A percentile compares a stretch with the other conserved stretches of the same genome.
Evolutionary conservation across 2,797 vertebrate species (phyloP).

Genomic region (Poecilia gillii): DNA sequence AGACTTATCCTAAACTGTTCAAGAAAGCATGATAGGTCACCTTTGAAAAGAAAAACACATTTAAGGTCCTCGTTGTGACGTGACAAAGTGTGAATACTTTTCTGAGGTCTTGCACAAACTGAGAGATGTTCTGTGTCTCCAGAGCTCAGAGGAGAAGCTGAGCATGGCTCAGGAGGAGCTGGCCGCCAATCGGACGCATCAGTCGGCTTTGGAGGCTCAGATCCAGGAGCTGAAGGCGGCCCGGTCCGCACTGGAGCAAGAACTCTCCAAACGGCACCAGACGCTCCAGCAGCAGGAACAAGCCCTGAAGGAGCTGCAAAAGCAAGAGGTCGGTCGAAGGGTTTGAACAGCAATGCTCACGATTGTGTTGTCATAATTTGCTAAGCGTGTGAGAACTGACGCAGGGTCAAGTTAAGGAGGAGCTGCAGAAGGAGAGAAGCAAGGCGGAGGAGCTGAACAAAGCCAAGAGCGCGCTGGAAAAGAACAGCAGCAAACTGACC

Average conservation of each 20-base stretch:
- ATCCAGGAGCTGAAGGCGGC: slow-evolving; percentile 86
- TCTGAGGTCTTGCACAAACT: background rate
- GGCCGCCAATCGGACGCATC: slow-evolving; percentile 87
- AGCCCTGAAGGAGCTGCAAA: slow-evolving; percentile 83
- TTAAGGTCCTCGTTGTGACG: background rate
- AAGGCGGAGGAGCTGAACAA: slow-evolving; percentile 86
- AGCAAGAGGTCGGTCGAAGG: slow-evolving; percentile 84
- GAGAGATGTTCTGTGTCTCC: slow-evolving; percentile 12
- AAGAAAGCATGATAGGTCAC: too few species aligned
- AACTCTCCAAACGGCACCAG: slow-evolving; percentile 82
- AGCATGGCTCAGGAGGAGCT: slow-evolving; percentile 90
- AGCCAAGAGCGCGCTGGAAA: slow-evolving; percentile 84
- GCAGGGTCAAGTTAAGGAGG: slow-evolving; percentile 86
- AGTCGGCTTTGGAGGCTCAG: slow-evolving; percentile 83
- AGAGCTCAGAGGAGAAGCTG: slow-evolving; percentile 91
- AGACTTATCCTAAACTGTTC: too few species aligned
- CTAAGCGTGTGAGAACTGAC: background rate
- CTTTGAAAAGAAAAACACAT: background rate
- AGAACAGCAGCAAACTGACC: slow-evolving; percentile 80
- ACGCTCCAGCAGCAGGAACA: slow-evolving; percentile 83
- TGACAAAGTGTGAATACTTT: background rate
- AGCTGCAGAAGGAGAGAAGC: slow-evolving; percentile 87
- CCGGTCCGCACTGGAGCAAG: slow-evolving; percentile 81
- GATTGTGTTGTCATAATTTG: background rate
- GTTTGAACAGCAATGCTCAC: background rate